Evolutionary conservation across 2,888 invertebrate genomes (phyloP).

Genomic region (Pristionchus mayeri): DNA sequence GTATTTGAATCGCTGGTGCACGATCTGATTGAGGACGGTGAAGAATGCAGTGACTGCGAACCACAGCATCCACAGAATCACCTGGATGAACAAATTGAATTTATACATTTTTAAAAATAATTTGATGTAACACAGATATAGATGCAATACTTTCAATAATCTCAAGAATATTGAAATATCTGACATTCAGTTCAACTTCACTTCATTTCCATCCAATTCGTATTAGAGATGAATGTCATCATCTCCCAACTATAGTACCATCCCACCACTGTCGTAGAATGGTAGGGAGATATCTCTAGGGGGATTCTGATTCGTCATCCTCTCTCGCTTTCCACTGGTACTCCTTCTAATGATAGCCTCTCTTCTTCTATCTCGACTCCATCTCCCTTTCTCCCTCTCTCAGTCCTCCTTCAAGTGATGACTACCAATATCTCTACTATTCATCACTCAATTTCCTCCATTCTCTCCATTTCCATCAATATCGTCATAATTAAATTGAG

Average conservation of each 20-base stretch:
- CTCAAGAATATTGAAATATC: no score
- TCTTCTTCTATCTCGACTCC: slow-evolving; percentile 25
- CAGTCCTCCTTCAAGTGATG: slow-evolving; percentile 8
- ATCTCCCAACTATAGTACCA: no score
- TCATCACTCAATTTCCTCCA: slow-evolving; percentile 37
- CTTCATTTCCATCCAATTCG: no score
- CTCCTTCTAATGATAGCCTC: slow-evolving; percentile 33
- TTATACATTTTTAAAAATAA: not conserved
- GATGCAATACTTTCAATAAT: no score
- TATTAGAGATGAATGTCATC: no score
- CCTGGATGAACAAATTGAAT: not conserved
- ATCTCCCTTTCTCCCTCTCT: not conserved
- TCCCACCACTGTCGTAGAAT: no score
- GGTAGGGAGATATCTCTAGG: slow-evolving; percentile 5
- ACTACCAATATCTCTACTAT: slow-evolving; percentile 14
- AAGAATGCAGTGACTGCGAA: slow-evolving; percentile 60
- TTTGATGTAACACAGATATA: no score
- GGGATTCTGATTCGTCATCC: slow-evolving; percentile 18
- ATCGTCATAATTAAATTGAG: slow-evolving; percentile 5
- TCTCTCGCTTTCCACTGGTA: slow-evolving; percentile 12
- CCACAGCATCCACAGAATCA: slow-evolving; percentile 47
- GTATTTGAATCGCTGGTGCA: slow-evolving; percentile 61
- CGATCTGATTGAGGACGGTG: slow-evolving; percentile 59
- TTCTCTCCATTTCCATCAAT: slow-evolving; percentile 14
- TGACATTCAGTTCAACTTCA: no score